Conservation (phyloP, 2,888 invertebrate species). For the Acholoe squamosa region DNA sequence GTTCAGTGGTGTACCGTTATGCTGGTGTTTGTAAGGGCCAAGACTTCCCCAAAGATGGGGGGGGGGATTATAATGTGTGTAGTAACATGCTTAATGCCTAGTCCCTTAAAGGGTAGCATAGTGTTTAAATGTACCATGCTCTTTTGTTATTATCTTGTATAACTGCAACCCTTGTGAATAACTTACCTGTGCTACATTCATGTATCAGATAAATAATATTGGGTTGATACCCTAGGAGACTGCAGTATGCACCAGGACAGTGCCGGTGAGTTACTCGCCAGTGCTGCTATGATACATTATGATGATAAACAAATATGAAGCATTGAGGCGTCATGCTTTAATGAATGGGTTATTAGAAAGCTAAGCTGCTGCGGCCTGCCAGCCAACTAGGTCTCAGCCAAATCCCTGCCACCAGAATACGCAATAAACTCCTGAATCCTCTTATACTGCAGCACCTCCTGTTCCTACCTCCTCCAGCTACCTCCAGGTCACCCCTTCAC, state of each 20-base stretch:
- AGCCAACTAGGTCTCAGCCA: neutral
- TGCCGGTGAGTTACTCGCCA: too few relatives aligned
- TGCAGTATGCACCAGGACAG: too few relatives aligned
- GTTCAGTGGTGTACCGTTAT: neutral
- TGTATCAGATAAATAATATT: too few relatives aligned
- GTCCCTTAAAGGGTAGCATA: neutral
- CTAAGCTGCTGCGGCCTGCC: neutral
- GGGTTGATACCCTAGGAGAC: too few relatives aligned
- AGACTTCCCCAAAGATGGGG: neutral
- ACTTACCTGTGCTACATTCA: too few relatives aligned
- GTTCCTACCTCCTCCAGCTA: neutral
- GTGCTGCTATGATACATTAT: too few relatives aligned
- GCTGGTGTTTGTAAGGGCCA: neutral
- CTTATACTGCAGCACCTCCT: neutral
- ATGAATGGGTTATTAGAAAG: too few relatives aligned
- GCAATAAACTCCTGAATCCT: slow-evolving; percentile 42
- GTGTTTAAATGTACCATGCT: neutral
- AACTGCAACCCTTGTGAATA: too few relatives aligned
- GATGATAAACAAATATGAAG: too few relatives aligned
- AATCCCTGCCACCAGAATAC: slow-evolving; percentile 51
- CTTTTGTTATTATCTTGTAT: too few relatives aligned
- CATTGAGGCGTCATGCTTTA: too few relatives aligned
- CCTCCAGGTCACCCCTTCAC: too few relatives aligned
- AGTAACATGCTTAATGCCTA: slow-evolving; percentile 30
- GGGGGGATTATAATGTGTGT: slow-evolving; percentile 25